Evolutionary conservation across 2,888 invertebrate species (phyloP), one percentile per base, ranked within the genome.

Genomic region (Clusia tigrina): DNA sequence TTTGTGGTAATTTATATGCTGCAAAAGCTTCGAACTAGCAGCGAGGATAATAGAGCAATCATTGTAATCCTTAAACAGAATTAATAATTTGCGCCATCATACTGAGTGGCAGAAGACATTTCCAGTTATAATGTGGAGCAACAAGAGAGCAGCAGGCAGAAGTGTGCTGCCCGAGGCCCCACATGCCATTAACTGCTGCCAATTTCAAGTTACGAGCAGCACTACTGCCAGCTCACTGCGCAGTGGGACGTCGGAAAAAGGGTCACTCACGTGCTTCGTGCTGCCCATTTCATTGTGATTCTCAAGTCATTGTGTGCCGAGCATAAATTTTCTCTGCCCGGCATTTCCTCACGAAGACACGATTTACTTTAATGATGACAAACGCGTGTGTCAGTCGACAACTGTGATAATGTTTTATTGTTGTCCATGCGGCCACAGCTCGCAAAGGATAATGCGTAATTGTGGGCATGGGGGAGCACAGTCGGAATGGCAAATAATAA

Each of bases 311-410:
- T 5, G n/a, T 42, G 42, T 32, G 12, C 6, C 6, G 32, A 32
- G 32, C 32, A 6, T 32, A 32, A 32, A 12, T 12, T 32, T 32
- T 32, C 12, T 6, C 12, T 32, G 6, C 6, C 12, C 6, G 42
- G 42, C 42, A 15, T 48, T 18, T 22, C 6, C 32, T 12, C 12
- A 12, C 32, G 32, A 32, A 12, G 32, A 6, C 6, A 12, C 32
- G 32, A 9, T 12, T 32, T 32, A 6, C 12, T 32, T 48, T 48
- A 48, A 48, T 48, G 48, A 48, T 48, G 48, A 48, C 48, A 48
- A 48, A 48, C 22, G 48, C 48, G 22, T 48, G 48, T 20, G 48
- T 6, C 32, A 18, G 48, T 5, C 48, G 32, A 32, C 18, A 48
- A 22, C 48, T 18, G 42, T n/a, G 42, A 42, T 42, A 32, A 32